Percentiles rank a stretch among this genome's conserved stretches.
phyloP scores from a whole-genome alignment of 2,113 vertebrate species.

The Syngnathoides biaculeatus region DNA sequence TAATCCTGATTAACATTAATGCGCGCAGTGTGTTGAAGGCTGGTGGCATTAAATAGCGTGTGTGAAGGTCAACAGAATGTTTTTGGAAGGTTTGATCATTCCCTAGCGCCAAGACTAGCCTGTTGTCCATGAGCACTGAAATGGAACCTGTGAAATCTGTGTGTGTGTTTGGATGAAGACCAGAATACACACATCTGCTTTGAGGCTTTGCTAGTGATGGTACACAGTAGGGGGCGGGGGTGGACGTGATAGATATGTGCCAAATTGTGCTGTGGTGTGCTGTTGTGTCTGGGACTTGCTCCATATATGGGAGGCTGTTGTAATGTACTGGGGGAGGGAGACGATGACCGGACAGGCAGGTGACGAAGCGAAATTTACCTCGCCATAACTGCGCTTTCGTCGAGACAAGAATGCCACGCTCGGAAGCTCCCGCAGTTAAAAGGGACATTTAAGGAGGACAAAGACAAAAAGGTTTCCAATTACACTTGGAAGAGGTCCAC shows the following conservation, averaged over 20 bases:
- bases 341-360: conserved; percentile 21
- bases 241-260: background rate
- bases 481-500: background rate
- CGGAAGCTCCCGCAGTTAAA: conserved; percentile 41
- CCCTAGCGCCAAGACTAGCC: conserved; percentile 34
- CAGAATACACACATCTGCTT: conserved; percentile 34
- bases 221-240: conserved; percentile 4
- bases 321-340: conserved; percentile 22
- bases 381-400: conserved; percentile 22
- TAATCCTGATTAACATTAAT: conserved; percentile 22
- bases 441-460: conserved; percentile 15
- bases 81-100: conserved; percentile 44
- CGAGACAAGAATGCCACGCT: conserved; percentile 24
- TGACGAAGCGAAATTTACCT: conserved; percentile 20
- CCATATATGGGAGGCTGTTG: background rate
- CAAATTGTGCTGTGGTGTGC: background rate
- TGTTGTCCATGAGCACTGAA: conserved; percentile 43
- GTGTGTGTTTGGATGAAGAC: conserved; percentile 13
- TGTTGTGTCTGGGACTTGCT: conserved; percentile 1
- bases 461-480: background rate
- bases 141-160: conserved; percentile 35
- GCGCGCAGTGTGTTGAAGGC: conserved; percentile 16
- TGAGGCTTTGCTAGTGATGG: conserved; percentile 13
- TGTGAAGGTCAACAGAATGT: conserved; percentile 32
- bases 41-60: conserved; percentile 14